These are phyloP conservation scores for Xestia rhomboidea DNA, from an alignment of 2,888 invertebrate genomes.

Conservation along the genomic window DNA sequence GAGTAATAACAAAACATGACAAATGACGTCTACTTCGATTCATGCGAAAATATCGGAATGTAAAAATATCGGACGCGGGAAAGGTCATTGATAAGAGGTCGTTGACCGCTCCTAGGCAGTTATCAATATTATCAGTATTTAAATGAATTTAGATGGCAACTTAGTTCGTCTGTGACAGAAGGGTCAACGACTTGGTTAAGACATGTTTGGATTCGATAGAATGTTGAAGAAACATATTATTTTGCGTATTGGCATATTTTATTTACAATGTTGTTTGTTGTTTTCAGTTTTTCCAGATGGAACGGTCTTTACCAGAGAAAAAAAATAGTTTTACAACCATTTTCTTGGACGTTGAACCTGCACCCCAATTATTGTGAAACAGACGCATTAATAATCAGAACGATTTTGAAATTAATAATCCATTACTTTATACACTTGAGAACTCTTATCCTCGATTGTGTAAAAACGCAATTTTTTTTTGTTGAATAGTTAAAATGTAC, in stretches of 20 bases:
- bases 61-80: conserved; percentile 57
- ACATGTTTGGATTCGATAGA: conserved; percentile 34
- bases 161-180: conserved; percentile 47
- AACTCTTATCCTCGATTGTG: not conserved
- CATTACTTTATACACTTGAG: not conserved
- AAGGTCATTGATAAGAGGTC: conserved; percentile 71
- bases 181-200: conserved; percentile 59
- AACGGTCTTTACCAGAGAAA: not conserved
- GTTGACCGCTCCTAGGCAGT: conserved; percentile 66
- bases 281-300: not conserved
- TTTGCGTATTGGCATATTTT: conserved; percentile 8
- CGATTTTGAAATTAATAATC: no score
- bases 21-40: conserved; percentile 6
- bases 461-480: not conserved
- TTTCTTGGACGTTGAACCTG: not conserved
- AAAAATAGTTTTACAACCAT: no score
- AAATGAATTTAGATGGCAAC: conserved; percentile 66
- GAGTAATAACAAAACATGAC: not conserved
- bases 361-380: not conserved
- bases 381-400: no score
- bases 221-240: conserved; percentile 17
- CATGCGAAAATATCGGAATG: conserved; percentile 41
- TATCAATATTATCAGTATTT: conserved; percentile 70
- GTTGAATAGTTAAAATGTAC: not conserved
- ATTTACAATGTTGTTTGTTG: not conserved